Evolutionary conservation across 2,888 invertebrate genomes (phyloP).

Genomic region (Fissipunctia ypsillon): DNA sequence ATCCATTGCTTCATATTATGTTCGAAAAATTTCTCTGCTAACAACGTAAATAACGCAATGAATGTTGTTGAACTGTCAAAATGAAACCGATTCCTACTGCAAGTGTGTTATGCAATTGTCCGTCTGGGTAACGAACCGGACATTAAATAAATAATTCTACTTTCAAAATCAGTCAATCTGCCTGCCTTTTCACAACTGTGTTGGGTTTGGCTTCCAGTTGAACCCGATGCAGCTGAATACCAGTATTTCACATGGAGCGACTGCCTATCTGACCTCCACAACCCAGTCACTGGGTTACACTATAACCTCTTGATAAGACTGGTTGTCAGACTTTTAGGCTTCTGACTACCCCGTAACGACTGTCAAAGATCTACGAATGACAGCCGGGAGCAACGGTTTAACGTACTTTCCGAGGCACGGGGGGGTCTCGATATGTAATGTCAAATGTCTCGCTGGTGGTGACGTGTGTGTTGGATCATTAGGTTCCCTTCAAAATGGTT

Average conservation of each 20-base stretch:
- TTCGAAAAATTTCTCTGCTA: too few species aligned
- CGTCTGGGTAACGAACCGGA: background rate
- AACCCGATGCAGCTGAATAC: background rate
- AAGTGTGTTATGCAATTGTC: too few species aligned
- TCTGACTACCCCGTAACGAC: background rate
- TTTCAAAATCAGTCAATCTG: slow-evolving; percentile 3
- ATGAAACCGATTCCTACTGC: too few species aligned
- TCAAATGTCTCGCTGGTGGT: too few species aligned
- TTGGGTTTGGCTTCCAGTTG: background rate
- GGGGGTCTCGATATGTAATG: background rate
- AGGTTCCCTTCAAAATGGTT: too few species aligned
- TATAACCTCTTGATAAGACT: too few species aligned
- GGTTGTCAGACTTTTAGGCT: background rate
- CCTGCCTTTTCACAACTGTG: background rate
- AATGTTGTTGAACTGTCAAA: too few species aligned
- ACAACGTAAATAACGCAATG: too few species aligned
- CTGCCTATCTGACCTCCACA: background rate
- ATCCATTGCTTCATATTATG: too few species aligned
- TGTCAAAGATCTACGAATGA: background rate
- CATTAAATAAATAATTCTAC: background rate
- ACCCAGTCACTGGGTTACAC: background rate
- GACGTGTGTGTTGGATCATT: too few species aligned
- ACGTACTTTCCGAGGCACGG: too few species aligned
- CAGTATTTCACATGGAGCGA: background rate
- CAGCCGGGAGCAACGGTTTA: background rate